Evolutionary conservation across 2,113 vertebrate genomes (phyloP), one percentile per base, ranked within the genome.

Genomic region (Xenopus borealis): DNA sequence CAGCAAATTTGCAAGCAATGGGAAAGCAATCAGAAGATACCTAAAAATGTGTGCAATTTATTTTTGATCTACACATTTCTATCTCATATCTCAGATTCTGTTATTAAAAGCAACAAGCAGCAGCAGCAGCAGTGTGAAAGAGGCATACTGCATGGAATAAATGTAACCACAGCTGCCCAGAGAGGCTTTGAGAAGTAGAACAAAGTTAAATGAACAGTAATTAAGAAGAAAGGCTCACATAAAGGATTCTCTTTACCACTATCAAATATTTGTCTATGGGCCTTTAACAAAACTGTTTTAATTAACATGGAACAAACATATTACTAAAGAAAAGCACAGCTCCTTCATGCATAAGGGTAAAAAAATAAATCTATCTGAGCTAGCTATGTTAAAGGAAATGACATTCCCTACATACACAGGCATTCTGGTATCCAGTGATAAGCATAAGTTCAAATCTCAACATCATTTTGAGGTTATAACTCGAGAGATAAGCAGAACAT

Each of bases 381-480:
- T 61, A 61, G 20, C n/a, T 33, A 23, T 55, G 59, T 44, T 63
- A 63, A 12, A 46, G 63, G 18, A 68, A 52, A 45, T 9, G 8
- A 53, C 59, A 62, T 76, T 40, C 23, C 2, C 47, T 62, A 7
- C 19, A 63, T 19, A 66, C 27, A 33, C 66, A 62, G 33, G 30
- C 73, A 69, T 69, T 63, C 73, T 76, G 73, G 66, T 69, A 55
- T 13, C 46, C 46, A 69, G 66, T 81, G 80, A 83, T 68, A 78
- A 6, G 72, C 13, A 63, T 12, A 33, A 8, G 7, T 69, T 57
- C 59, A 73, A 44, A 68, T 65, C 73, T 58, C 78, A 77, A 53
- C 59, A 83, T 46, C 63, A 61, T 13, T 40, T 4, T 67, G 47
- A 13, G 78, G 33, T 53, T 14, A 85, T 50, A 72, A 68, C 73